phyloP scores from a whole-genome alignment of 2,888 invertebrate species.

The Cephonodes hylas region DNA sequence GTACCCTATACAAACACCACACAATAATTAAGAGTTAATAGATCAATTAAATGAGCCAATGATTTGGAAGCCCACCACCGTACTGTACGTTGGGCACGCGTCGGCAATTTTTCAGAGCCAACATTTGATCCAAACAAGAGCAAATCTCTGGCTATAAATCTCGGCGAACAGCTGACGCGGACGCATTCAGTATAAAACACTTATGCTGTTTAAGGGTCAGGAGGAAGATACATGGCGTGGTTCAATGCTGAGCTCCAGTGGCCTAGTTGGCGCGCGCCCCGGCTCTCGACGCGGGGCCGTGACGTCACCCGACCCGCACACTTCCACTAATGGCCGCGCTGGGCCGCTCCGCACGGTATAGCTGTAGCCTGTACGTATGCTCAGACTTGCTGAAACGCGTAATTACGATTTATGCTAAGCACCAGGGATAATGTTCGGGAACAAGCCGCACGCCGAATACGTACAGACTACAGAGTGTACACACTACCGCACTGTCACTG shows the following conservation, averaged over 20 bases:
- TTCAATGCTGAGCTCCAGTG: constrained; percentile 43
- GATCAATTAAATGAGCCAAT: not conserved
- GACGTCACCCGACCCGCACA: constrained; percentile 48
- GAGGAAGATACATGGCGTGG: constrained; percentile 13
- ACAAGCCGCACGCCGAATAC: not conserved
- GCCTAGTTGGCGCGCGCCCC: constrained; percentile 59
- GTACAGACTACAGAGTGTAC: too few relatives aligned
- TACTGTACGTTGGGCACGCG: not conserved
- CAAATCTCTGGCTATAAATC: not conserved
- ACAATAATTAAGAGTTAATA: not conserved
- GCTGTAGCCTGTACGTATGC: not conserved
- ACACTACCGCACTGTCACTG: not conserved
- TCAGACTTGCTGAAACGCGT: constrained; percentile 2
- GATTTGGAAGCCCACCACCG: not conserved
- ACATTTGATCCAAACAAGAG: not conserved
- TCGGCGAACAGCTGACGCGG: constrained; percentile 1
- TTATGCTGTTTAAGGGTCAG: constrained; percentile 15
- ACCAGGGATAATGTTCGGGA: not conserved
- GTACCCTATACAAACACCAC: not conserved
- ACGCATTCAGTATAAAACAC: constrained; percentile 8
- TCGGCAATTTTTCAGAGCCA: not conserved
- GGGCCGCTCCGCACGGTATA: not conserved
- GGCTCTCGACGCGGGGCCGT: constrained; percentile 49
- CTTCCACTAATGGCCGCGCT: constrained; percentile 50
- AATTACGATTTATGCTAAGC: constrained; percentile 11